These are phyloP conservation scores for Leptoclinus maculatus DNA, from an alignment of 2,797 vertebrate genomes.

Conservation along the genomic window DNA sequence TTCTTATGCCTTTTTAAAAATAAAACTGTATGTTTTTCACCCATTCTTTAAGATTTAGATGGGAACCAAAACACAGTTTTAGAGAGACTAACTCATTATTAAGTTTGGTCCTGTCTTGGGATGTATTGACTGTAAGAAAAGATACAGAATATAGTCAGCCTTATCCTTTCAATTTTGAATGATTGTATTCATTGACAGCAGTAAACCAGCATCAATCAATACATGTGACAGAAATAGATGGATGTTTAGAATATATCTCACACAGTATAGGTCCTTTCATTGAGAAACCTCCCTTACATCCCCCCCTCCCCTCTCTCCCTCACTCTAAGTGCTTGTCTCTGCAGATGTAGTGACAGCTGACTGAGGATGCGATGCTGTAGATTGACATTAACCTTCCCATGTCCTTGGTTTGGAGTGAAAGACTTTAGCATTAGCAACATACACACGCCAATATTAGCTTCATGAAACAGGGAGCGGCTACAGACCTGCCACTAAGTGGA, in stretches of 20 bases:
- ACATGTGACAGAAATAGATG: neutral
- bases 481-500: too few relatives aligned
- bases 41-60: too few relatives aligned
- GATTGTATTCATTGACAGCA: neutral
- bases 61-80: too few relatives aligned
- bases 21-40: too few relatives aligned
- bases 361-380: conserved; percentile 20
- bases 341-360: conserved; percentile 44
- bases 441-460: neutral
- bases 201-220: neutral
- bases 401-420: conserved; percentile 36
- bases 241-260: neutral
- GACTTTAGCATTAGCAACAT: neutral
- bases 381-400: conserved; percentile 43
- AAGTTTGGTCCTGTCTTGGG: neutral
- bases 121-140: too few relatives aligned
- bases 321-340: conserved; percentile 35
- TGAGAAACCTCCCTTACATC: neutral
- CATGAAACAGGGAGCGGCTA: neutral
- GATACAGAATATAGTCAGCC: too few relatives aligned
- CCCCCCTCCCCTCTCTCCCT: neutral
- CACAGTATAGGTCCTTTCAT: neutral
- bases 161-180: neutral
- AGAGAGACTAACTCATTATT: neutral
- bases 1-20: too few relatives aligned